phyloP scores from a whole-genome alignment of 2,888 invertebrate species.

The Tenthredo mesomela region DNA sequence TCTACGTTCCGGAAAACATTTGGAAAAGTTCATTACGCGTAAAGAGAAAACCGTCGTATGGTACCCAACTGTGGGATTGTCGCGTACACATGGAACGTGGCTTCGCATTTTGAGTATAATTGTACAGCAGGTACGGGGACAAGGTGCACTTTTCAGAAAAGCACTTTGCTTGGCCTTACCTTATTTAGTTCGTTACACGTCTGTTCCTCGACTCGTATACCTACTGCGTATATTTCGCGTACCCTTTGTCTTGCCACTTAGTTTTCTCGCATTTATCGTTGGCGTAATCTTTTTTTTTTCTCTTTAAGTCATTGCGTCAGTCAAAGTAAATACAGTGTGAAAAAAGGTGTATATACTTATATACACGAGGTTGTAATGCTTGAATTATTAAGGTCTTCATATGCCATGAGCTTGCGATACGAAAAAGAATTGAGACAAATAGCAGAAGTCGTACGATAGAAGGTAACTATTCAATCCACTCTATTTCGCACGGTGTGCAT shows the following conservation, averaged over 20 bases:
- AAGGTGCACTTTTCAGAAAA: slow-evolving; percentile 50
- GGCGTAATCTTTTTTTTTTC: background rate
- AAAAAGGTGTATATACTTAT: background rate
- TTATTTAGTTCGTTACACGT: slow-evolving; percentile 51
- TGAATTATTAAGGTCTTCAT: background rate
- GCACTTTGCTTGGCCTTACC: slow-evolving; percentile 43
- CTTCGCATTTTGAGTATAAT: slow-evolving; percentile 32
- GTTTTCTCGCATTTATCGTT: slow-evolving; percentile 24
- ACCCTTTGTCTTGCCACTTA: background rate
- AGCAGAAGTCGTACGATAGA: background rate
- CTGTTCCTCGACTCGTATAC: slow-evolving; percentile 23
- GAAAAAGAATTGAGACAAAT: background rate
- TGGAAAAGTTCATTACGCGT: background rate
- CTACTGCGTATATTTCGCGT: background rate
- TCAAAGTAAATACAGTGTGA: background rate
- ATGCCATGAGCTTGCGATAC: background rate
- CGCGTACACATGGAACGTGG: background rate
- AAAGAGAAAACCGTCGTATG: slow-evolving; percentile 21
- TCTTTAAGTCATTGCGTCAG: background rate
- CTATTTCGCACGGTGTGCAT: background rate
- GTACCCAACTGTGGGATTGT: slow-evolving; percentile 3
- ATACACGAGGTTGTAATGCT: background rate
- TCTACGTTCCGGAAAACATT: background rate
- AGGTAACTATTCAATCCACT: background rate
- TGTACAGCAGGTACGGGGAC: background rate